These are phyloP conservation scores for Conus betulinus DNA, from an alignment of 1,140 invertebrate species.

Conservation along the genomic window DNA sequence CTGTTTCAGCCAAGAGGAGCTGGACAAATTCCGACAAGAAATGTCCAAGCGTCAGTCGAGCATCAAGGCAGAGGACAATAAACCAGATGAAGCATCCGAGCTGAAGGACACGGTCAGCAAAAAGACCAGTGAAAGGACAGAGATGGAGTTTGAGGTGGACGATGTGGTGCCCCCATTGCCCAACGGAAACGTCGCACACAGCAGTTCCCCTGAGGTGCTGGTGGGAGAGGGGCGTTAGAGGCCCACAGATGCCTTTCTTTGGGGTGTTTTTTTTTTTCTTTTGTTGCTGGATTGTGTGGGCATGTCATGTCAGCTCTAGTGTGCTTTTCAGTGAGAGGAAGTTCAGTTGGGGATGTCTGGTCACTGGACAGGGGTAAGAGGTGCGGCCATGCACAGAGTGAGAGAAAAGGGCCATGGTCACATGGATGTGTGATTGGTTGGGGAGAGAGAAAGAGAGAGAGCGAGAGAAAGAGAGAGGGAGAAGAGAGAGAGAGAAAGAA, in stretches of 20 bases:
- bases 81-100: not conserved
- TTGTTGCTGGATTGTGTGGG: too few relatives aligned
- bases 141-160: constrained; percentile 17
- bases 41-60: constrained; percentile 51
- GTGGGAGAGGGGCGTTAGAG: constrained; percentile 16
- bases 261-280: not conserved
- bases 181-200: constrained; percentile 1
- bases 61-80: constrained; percentile 6
- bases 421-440: too few relatives aligned
- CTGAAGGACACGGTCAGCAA: not conserved
- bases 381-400: too few relatives aligned
- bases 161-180: not conserved
- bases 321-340: too few relatives aligned
- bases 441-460: too few relatives aligned
- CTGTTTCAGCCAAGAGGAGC: constrained; percentile 66
- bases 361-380: not conserved
- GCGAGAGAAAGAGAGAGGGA: too few relatives aligned
- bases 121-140: not conserved
- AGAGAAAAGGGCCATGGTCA: too few relatives aligned
- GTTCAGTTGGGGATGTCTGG: too few relatives aligned
- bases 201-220: not conserved
- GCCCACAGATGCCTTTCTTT: not conserved
- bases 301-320: too few relatives aligned
- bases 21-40: constrained; percentile 61
- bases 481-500: not conserved